A percentile compares a stretch with the other conserved stretches of the same genome.
Evolutionary conservation across 2,113 vertebrate species (phyloP).

Genomic region (Carettochelys insculpta): DNA sequence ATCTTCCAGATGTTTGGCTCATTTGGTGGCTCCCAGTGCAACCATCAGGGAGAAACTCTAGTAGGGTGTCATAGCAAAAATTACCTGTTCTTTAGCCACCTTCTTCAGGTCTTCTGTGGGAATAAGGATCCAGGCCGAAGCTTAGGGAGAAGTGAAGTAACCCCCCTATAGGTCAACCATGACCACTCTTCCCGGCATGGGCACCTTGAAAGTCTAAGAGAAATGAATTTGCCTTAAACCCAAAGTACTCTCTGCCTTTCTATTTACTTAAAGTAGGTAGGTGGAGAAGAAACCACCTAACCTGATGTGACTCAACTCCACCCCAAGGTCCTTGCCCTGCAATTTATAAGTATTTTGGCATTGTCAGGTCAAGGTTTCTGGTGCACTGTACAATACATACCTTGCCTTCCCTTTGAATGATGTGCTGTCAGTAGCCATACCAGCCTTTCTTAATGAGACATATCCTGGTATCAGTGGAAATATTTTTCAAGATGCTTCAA

Average conservation of each 20-base stretch:
- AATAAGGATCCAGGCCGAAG: not conserved
- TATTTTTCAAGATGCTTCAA: not conserved
- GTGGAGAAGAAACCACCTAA: not conserved
- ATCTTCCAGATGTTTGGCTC: constrained; percentile 1
- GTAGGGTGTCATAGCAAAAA: constrained; percentile 5
- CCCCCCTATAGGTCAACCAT: constrained; percentile 1
- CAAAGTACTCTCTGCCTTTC: not conserved
- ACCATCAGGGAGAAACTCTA: not conserved
- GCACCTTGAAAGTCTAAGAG: constrained; percentile 14
- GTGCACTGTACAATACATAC: not conserved
- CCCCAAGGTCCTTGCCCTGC: not conserved
- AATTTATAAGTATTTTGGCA: not conserved
- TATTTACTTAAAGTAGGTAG: not conserved
- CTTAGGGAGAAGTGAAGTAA: not conserved
- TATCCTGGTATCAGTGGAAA: fast-evolving
- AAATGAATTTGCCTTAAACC: not conserved
- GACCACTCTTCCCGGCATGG: not conserved
- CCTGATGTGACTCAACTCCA: not conserved
- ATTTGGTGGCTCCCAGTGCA: not conserved
- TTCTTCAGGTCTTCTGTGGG: not conserved
- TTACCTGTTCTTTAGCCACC: not conserved
- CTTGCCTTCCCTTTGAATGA: not conserved
- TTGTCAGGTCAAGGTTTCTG: not conserved
- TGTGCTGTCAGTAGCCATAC: not conserved
- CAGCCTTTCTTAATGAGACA: fast-evolving